phyloP scores from a whole-genome alignment of 1,140 invertebrate genomes.

The Riptortus pedestris region DNA sequence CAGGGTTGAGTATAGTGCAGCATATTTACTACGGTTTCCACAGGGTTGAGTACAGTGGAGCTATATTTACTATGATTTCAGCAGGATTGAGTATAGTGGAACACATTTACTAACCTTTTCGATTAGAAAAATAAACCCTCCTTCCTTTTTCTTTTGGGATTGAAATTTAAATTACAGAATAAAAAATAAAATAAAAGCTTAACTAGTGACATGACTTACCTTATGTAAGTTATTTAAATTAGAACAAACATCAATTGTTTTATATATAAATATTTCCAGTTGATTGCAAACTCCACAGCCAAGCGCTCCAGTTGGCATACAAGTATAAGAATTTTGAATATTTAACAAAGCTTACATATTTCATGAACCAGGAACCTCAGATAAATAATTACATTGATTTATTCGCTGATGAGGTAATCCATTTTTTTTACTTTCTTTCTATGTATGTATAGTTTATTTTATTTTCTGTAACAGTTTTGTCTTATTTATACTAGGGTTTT shows the following conservation, averaged over 20 bases:
- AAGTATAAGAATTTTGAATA: slow-evolving; percentile 13
- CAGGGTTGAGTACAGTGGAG: no score
- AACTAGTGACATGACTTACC: background rate
- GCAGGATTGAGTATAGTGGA: no score
- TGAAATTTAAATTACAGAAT: no score
- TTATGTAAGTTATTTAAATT: background rate
- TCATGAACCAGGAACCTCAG: background rate
- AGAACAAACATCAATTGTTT: no score
- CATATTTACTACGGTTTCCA: no score
- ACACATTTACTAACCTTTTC: no score
- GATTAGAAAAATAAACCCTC: no score
- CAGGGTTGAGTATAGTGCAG: no score
- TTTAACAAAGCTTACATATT: background rate
- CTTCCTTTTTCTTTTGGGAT: no score
- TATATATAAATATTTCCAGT: background rate
- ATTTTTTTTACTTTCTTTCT: background rate
- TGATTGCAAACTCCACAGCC: background rate
- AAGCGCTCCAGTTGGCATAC: background rate
- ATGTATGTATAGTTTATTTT: background rate
- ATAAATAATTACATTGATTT: background rate
- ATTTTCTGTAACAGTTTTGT: background rate
- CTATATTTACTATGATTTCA: no score
- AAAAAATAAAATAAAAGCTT: no score
- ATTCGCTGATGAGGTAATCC: background rate
- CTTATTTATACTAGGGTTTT: background rate